Evolutionary conservation across 2,797 vertebrate species (phyloP).

Genomic region (Graptemys geographica): DNA sequence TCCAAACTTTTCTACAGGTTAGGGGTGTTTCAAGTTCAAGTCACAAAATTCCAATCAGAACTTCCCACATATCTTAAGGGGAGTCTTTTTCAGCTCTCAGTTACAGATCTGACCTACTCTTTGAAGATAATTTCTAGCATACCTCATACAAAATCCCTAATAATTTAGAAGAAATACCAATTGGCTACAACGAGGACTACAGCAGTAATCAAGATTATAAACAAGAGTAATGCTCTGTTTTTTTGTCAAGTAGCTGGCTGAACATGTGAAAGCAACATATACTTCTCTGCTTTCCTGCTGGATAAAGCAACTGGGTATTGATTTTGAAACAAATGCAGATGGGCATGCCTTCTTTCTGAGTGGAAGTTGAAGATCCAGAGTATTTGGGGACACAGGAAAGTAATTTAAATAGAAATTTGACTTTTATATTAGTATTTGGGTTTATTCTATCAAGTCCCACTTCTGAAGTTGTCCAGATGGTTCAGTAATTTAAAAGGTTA

Average conservation of each 20-base stretch:
- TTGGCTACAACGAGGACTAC: neutral
- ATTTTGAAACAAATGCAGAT: neutral
- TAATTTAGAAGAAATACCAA: slow-evolving; percentile 15
- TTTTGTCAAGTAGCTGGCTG: neutral
- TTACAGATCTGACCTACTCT: neutral
- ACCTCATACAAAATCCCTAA: neutral
- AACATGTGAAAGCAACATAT: neutral
- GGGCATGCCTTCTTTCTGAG: accelerated
- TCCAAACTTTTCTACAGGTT: accelerated
- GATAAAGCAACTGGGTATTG: neutral
- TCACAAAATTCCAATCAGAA: accelerated
- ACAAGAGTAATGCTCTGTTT: slow-evolving; percentile 2
- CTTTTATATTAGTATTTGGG: too few relatives aligned
- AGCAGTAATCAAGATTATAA: neutral
- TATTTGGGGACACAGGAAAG: neutral
- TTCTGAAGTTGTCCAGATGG: neutral
- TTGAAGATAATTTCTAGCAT: neutral
- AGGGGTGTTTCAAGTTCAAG: neutral
- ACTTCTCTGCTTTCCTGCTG: neutral
- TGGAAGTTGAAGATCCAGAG: accelerated
- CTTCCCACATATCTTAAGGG: neutral
- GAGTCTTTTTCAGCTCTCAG: neutral
- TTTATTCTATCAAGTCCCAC: neutral
- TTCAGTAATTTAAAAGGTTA: neutral
- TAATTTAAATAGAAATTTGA: neutral